Evolutionary conservation across 2,797 vertebrate species (phyloP).

Genomic region (Coregonus suidteri): DNA sequence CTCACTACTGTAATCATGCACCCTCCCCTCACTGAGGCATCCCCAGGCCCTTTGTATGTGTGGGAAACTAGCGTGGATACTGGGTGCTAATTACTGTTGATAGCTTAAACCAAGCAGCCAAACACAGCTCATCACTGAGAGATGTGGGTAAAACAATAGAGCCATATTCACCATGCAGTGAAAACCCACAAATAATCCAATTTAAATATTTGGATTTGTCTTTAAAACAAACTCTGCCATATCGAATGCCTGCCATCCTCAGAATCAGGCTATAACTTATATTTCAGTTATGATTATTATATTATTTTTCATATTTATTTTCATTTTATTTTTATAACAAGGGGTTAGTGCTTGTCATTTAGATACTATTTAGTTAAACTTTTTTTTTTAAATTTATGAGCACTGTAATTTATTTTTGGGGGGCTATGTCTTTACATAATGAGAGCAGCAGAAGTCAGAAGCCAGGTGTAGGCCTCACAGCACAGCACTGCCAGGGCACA

Average conservation of each 20-base stretch:
- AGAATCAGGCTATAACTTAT: too few relatives aligned
- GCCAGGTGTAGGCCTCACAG: background rate
- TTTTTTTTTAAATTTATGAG: too few relatives aligned
- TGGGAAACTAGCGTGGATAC: conserved; percentile 51
- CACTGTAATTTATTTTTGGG: too few relatives aligned
- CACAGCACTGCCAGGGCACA: background rate
- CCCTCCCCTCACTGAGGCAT: conserved; percentile 28
- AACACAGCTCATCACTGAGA: conserved; percentile 50
- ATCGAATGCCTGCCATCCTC: background rate
- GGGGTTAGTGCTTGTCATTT: background rate
- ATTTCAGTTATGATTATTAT: background rate
- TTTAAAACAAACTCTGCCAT: conserved; percentile 13
- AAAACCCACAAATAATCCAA: conserved; percentile 27
- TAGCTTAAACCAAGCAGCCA: conserved; percentile 66
- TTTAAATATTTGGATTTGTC: conserved; percentile 13
- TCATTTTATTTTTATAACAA: background rate
- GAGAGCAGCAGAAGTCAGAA: background rate
- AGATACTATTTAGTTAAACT: background rate
- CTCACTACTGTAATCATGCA: conserved; percentile 70
- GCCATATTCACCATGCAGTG: conserved; percentile 43
- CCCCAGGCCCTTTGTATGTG: conserved; percentile 54
- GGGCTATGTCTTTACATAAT: too few relatives aligned
- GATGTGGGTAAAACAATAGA: conserved; percentile 51
- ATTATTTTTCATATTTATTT: too few relatives aligned
- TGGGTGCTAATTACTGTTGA: conserved; percentile 74